phyloP scores from a whole-genome alignment of 2,888 invertebrate species.

The Drosophila ochracea region DNA sequence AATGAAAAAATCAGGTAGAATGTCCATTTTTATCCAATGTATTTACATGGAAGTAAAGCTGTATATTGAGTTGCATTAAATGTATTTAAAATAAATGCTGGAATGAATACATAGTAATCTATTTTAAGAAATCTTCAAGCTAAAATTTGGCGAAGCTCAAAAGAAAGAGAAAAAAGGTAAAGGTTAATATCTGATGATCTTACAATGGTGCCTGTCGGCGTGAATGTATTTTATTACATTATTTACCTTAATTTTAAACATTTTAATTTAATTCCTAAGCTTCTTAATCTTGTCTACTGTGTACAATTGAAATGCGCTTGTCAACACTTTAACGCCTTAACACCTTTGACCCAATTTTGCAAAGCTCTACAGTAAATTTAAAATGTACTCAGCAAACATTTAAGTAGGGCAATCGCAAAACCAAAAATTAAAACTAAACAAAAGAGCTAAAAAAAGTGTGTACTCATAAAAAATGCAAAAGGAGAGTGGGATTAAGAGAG shows the following conservation, averaged over 20 bases:
- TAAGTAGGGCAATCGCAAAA: constrained; percentile 23
- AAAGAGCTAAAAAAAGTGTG: background rate
- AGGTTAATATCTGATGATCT: background rate
- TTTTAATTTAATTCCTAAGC: background rate
- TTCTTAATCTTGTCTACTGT: background rate
- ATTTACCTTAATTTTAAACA: background rate
- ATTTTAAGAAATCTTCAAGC: background rate
- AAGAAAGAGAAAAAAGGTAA: too few species aligned
- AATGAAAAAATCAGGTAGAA: constrained; percentile 14
- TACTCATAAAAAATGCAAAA: background rate
- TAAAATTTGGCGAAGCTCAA: background rate
- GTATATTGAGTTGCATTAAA: background rate
- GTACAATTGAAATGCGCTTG: background rate
- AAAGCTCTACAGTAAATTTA: constrained; percentile 19
- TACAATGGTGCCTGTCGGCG: background rate
- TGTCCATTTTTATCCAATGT: background rate
- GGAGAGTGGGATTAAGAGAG: constrained; percentile 11
- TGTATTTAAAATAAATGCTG: background rate
- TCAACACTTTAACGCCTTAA: background rate
- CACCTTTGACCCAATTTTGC: background rate
- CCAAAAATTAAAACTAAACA: constrained; percentile 55
- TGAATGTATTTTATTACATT: background rate
- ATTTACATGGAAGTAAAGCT: background rate
- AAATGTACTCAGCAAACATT: constrained; percentile 35
- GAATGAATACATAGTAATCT: background rate